Evolutionary conservation across 2,888 invertebrate genomes (phyloP), one percentile per base, ranked within the genome.

Genomic region (Bombyx huttoni): DNA sequence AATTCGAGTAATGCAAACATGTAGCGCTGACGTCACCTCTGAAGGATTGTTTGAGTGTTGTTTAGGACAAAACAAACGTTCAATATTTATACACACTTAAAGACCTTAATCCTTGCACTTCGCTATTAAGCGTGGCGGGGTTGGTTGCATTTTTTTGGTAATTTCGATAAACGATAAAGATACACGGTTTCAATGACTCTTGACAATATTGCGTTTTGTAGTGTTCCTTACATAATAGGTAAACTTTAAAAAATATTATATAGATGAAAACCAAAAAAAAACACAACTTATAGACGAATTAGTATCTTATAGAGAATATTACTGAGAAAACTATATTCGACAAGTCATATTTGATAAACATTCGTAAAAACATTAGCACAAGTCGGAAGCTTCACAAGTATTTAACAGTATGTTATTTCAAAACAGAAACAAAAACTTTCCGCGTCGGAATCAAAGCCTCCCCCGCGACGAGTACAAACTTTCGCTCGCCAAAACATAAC

Each of bases 391-490:
- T 10, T 6, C 40, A 10, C 8, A 12, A 40, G 7, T 6, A 0
- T 12, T 8, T 8, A 40, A 40, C 40, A 10, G 7, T 7, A 40
- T 12, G 40, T 7, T 40, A 10, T 40, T 1, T 35, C 50, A 53
- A 34, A 49, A 48, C 46, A 51, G 51, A 56, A 57, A 57, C 49
- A 53, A 53, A 56, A 54, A 56, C 40, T 8, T 24, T 24, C 24
- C 24, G 9, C 40, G 55, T 60, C 78, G 73, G 79, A 78, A 79
- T 81, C 75, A 75, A 75, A 68, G 59, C 64, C 75, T 67, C 81
- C 79, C 64, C 65, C 75, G 65, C 72, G 48, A 51, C 10, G 55
- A 12, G 47, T 58, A 60, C 55, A 62, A 60, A 59, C 63, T 62
- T 63, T 65, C 61, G 59, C 60, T 55, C 45, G 45, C 56, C 57